Evolutionary conservation across 2,113 vertebrate genomes (phyloP).

Genomic region (Pangasianodon hypophthalmus): DNA sequence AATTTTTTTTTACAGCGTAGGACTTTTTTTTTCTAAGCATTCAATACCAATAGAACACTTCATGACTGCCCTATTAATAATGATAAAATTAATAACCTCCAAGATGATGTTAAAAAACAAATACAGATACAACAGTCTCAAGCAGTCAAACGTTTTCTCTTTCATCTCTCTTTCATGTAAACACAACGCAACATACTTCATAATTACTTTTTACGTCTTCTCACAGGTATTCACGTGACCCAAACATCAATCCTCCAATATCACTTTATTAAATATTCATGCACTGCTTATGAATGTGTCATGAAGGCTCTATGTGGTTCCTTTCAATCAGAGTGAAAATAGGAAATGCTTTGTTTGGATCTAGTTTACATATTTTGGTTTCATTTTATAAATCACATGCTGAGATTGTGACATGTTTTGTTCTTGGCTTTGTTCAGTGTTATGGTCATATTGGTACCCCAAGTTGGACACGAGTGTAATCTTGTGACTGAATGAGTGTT

Average conservation of each 20-base stretch:
- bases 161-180: background rate
- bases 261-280: background rate
- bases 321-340: background rate
- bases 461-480: slow-evolving; percentile 31
- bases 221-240: background rate
- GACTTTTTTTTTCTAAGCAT: no score
- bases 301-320: background rate
- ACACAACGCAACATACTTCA: background rate
- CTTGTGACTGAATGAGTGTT: slow-evolving; percentile 46
- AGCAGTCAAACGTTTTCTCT: background rate
- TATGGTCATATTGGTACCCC: slow-evolving; percentile 22
- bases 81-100: background rate
- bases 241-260: background rate
- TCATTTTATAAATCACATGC: slow-evolving; percentile 33
- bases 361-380: background rate
- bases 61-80: background rate
- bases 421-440: slow-evolving; percentile 26
- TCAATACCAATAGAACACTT: no score
- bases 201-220: background rate
- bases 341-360: background rate
- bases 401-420: slow-evolving; percentile 23
- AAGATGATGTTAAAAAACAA: background rate
- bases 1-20: no score
- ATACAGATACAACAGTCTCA: background rate
- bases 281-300: background rate